These are phyloP conservation scores for Ceraclea dissimilis DNA, from an alignment of 2,888 invertebrate species.

Conservation along the genomic window DNA sequence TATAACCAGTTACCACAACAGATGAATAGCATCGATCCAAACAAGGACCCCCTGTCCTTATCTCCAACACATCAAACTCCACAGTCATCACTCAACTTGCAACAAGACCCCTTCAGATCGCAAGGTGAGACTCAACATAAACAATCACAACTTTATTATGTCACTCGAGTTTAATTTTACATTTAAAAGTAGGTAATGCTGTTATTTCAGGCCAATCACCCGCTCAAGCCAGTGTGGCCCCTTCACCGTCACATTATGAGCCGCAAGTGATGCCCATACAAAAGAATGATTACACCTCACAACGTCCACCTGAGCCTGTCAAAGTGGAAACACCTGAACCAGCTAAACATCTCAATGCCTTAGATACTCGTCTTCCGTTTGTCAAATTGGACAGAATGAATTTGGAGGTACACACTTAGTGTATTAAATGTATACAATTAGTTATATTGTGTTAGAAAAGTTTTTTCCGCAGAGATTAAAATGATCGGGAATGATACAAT, in stretches of 20 bases:
- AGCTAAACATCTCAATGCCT: conserved; percentile 31
- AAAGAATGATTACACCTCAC: conserved; percentile 23
- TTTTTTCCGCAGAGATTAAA: no score
- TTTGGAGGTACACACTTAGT: conserved; percentile 45
- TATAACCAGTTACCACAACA: conserved; percentile 19
- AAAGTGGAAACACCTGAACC: conserved; percentile 29
- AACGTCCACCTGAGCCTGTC: conserved; percentile 27
- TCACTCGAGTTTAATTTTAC: not conserved
- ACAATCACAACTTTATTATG: not conserved
- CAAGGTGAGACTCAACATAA: conserved; percentile 16
- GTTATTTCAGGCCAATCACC: conserved; percentile 50
- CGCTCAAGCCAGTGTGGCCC: conserved; percentile 56
- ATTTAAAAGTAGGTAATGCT: conserved; percentile 36
- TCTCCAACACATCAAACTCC: conserved; percentile 37
- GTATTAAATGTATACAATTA: no score
- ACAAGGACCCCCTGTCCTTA: conserved; percentile 44
- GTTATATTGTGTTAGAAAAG: not conserved
- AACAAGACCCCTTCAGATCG: conserved; percentile 18
- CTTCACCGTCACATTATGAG: conserved; percentile 46
- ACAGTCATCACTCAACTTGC: conserved; percentile 10
- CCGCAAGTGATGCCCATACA: conserved; percentile 41
- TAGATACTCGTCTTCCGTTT: conserved; percentile 42
- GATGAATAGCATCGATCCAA: conserved; percentile 35
- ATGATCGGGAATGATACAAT: no score
- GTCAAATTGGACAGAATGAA: conserved; percentile 41